Evolutionary conservation across 2,888 invertebrate species (phyloP).

Genomic region (Uropetala carovei): DNA sequence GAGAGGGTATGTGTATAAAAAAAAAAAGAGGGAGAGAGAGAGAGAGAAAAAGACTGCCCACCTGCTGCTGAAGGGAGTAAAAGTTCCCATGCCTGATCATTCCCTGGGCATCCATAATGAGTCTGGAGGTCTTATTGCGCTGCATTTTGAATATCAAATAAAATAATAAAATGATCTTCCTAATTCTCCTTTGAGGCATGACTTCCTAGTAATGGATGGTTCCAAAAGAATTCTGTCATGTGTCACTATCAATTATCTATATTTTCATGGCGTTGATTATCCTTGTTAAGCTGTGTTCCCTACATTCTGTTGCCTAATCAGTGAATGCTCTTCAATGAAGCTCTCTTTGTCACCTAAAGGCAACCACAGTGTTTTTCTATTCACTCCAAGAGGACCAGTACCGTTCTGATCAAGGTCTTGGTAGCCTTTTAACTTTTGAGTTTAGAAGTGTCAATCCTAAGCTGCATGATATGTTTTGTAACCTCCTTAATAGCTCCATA

Average conservation of each 20-base stretch:
- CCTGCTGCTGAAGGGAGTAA: slow-evolving; percentile 35
- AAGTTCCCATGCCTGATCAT: slow-evolving; percentile 55
- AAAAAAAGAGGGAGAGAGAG: slow-evolving; percentile 20
- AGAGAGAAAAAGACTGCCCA: slow-evolving; percentile 37
- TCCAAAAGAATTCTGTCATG: slow-evolving; percentile 42
- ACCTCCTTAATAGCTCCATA: background rate
- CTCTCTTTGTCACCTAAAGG: slow-evolving; percentile 58
- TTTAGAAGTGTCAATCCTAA: background rate
- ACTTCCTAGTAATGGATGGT: slow-evolving; percentile 63
- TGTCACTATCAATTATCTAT: slow-evolving; percentile 54
- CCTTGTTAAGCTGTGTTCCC: slow-evolving; percentile 33
- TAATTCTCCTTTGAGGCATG: slow-evolving; percentile 53
- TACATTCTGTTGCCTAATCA: slow-evolving; percentile 60
- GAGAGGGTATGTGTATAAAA: background rate
- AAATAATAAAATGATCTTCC: slow-evolving; percentile 55
- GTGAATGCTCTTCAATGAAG: slow-evolving; percentile 62
- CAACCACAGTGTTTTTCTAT: slow-evolving; percentile 58
- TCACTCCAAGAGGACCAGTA: slow-evolving; percentile 51
- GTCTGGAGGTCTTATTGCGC: slow-evolving; percentile 54
- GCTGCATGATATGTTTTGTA: slow-evolving; percentile 55
- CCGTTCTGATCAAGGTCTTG: background rate
- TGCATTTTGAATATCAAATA: slow-evolving; percentile 45
- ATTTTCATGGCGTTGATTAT: slow-evolving; percentile 56
- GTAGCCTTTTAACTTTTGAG: slow-evolving; percentile 6
- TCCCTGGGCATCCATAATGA: slow-evolving; percentile 62